phyloP scores from a whole-genome alignment of 2,797 vertebrate genomes.

The Kryptolebias ocellatus region DNA sequence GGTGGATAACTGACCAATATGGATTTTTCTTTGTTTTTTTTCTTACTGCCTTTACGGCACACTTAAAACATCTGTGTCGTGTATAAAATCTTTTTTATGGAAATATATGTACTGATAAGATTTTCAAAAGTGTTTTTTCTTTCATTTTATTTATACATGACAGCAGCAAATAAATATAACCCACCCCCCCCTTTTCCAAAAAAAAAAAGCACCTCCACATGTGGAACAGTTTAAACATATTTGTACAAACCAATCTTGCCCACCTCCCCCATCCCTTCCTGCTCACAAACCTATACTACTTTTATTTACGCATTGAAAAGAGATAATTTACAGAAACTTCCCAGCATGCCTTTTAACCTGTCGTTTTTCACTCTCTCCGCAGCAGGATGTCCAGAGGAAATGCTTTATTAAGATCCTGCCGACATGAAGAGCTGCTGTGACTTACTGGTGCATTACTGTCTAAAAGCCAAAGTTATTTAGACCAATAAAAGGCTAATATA shows the following conservation, averaged over 20 bases:
- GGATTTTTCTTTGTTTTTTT: too few relatives aligned
- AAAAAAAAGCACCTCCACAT: conserved; percentile 24
- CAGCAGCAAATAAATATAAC: neutral
- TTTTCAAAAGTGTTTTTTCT: too few relatives aligned
- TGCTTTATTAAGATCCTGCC: conserved; percentile 85
- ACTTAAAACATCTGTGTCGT: too few relatives aligned
- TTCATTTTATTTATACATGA: neutral
- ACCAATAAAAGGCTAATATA: conserved; percentile 87
- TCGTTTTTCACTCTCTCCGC: conserved; percentile 74
- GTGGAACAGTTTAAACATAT: conserved; percentile 37
- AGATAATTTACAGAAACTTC: conserved; percentile 80
- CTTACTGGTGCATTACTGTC: conserved; percentile 86
- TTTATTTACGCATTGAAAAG: conserved; percentile 77
- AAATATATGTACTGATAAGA: too few relatives aligned
- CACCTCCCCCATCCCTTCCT: conserved; percentile 24
- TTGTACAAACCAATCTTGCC: conserved; percentile 23
- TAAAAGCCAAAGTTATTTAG: conserved; percentile 87
- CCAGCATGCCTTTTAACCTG: conserved; percentile 82
- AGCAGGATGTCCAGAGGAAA: conserved; percentile 82
- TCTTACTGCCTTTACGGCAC: too few relatives aligned
- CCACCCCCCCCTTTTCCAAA: conserved; percentile 16
- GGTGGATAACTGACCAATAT: too few relatives aligned
- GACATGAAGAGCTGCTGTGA: conserved; percentile 81
- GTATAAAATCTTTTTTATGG: too few relatives aligned
- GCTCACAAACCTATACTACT: conserved; percentile 51